A percentile compares a stretch with the other conserved stretches of the same genome.
phyloP scores from a whole-genome alignment of 2,888 invertebrate species.

The Microctonus aethiopoides region DNA sequence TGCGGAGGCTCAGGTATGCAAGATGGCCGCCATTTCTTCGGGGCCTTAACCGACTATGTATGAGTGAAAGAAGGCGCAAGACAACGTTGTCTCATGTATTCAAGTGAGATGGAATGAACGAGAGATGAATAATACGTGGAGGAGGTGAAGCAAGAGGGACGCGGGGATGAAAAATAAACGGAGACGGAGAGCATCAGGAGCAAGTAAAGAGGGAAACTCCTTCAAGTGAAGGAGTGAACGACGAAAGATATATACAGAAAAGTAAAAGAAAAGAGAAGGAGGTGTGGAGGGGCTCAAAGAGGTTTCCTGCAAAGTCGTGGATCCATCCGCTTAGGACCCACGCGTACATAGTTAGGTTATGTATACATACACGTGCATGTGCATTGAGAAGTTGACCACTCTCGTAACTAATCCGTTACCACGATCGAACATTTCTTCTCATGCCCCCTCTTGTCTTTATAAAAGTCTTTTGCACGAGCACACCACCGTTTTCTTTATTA shows the following conservation, averaged over 20 bases:
- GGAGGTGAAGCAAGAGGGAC: constrained; percentile 49
- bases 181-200: constrained; percentile 27
- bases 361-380: constrained; percentile 40
- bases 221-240: constrained; percentile 19
- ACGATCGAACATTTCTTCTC: constrained; percentile 51
- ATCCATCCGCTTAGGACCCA: constrained; percentile 3
- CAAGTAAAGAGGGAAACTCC: constrained; percentile 24
- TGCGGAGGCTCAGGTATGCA: constrained; percentile 69
- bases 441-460: background rate
- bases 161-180: constrained; percentile 29
- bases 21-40: constrained; percentile 64
- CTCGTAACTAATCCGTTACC: constrained; percentile 64
- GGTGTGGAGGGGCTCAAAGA: constrained; percentile 24
- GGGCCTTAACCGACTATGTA: constrained; percentile 21
- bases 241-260: constrained; percentile 25
- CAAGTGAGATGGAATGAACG: constrained; percentile 42
- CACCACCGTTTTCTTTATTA: constrained; percentile 4
- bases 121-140: constrained; percentile 62
- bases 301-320: constrained; percentile 37
- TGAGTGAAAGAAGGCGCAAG: constrained; percentile 28
- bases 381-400: constrained; percentile 51
- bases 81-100: constrained; percentile 27
- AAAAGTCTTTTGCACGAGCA: background rate
- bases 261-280: constrained; percentile 40
- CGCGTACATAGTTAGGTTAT: constrained; percentile 27